Base-by-base conservation (phyloP, 2,113 vertebrate genomes). In the Triplophysa tibetana region DNA sequence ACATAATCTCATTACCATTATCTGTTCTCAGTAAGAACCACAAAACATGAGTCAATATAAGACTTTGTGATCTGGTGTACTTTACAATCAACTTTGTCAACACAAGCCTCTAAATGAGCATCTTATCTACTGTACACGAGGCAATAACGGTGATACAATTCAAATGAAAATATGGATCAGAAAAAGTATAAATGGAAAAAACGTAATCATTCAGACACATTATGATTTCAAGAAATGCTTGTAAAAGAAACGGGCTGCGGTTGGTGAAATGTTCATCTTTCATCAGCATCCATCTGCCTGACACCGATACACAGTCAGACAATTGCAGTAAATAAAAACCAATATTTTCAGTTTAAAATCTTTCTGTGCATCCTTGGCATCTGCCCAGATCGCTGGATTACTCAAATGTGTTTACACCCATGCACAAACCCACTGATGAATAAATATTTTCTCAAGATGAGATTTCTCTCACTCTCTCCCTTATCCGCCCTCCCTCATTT, bases 401-500 rank as follows among this genome's bases (percentile, higher is more conserved):
- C 52, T 17, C 65, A 73, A 65, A 83, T 77, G 68, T 85, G 81
- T 87, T 87, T 86, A 87, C 81, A 83, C 85, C 68, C 82, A 29
- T 29, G 29, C 29, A 16, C 26, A 16, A 58, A 43, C 21, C 66
- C 41, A 52, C 79, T 66, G 81, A 84, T 88, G 87, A 89, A 91
- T 90, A 90, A 89, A 89, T 85, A 86, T 87, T 62, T 11, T 56
- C 68, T 79, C 66, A 83, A 75, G n/a, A 70, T 45, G 33, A 19
- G 48, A 78, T 74, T 48, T 48, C 21, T 66, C 76, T 62, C 52
- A 61, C 70, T 81, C 63, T 68, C 21, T 21, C 62, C 19, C 23
- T 52, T 38, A 38, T 45, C 38, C 50, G n/a, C 17, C 33, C 65
- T 38, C 29, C 61, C 58, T 62, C 45, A 17, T 80, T 50, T 64